A percentile compares a stretch with the other conserved stretches of the same genome.
Evolutionary conservation across 2,113 vertebrate genomes (phyloP).

Genomic region (Salvelinus alpinus): DNA sequence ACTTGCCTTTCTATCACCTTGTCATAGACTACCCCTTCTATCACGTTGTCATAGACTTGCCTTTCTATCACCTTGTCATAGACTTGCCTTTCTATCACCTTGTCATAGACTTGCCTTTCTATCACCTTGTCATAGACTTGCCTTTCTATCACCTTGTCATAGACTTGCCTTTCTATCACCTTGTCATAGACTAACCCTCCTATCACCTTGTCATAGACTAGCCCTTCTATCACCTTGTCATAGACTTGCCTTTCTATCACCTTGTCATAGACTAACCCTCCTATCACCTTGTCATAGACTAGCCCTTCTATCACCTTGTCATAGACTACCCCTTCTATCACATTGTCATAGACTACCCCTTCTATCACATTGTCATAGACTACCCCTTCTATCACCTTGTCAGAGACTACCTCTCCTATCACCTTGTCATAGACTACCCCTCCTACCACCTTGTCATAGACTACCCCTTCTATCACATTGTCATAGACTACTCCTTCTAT

Average conservation of each 20-base stretch:
- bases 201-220: slow-evolving; percentile 4
- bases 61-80: no score
- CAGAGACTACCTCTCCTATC: slow-evolving; percentile 19
- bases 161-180: no score
- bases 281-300: background rate
- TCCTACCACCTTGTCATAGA: background rate
- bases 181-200: no score
- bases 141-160: no score
- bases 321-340: no score
- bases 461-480: no score
- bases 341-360: no score
- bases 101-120: background rate
- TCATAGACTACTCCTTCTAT: background rate
- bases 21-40: background rate
- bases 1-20: background rate
- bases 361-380: no score
- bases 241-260: background rate
- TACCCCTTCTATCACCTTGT: no score
- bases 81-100: background rate
- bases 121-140: background rate
- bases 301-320: no score
- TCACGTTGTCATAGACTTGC: background rate
- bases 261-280: background rate
- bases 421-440: background rate
- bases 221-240: slow-evolving; percentile 4